Percentiles rank a stretch among this genome's conserved stretches.
phyloP scores from a whole-genome alignment of 2,797 vertebrate genomes.

The Chrosomus eos region DNA sequence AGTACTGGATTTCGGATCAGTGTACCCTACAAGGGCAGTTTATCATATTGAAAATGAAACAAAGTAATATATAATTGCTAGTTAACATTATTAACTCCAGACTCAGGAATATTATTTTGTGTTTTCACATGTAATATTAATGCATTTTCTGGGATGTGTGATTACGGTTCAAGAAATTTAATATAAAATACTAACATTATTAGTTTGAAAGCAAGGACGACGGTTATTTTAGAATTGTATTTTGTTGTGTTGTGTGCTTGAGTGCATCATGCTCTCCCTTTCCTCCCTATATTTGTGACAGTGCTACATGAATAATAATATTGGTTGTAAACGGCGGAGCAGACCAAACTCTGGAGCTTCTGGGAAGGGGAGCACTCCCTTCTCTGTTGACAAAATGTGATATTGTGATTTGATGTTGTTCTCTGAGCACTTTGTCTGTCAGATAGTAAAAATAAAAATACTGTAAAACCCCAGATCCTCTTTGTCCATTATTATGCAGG shows the following conservation, averaged over 20 bases:
- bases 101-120: constrained; percentile 58
- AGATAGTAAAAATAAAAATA: constrained; percentile 78
- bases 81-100: constrained; percentile 53
- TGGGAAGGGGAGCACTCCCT: constrained; percentile 64
- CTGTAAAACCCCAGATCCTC: constrained; percentile 58
- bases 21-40: constrained; percentile 21
- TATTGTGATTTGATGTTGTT: constrained; percentile 81
- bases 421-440: constrained; percentile 84
- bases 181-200: constrained; percentile 65
- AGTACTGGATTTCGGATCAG: background rate
- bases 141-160: constrained; percentile 61
- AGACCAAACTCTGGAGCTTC: constrained; percentile 64
- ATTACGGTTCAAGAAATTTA: constrained; percentile 58
- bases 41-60: background rate
- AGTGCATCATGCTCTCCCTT: constrained; percentile 63
- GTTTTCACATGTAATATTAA: constrained; percentile 66
- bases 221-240: constrained; percentile 26
- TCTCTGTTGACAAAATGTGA: constrained; percentile 75
- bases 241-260: constrained; percentile 62
- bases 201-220: constrained; percentile 62
- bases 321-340: constrained; percentile 39
- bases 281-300: constrained; percentile 51
- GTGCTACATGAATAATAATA: constrained; percentile 50
- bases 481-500: background rate
- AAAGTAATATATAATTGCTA: constrained; percentile 30